Conservation (phyloP, 2,797 vertebrate genomes). For the Tenualosa thibaudeaui region DNA sequence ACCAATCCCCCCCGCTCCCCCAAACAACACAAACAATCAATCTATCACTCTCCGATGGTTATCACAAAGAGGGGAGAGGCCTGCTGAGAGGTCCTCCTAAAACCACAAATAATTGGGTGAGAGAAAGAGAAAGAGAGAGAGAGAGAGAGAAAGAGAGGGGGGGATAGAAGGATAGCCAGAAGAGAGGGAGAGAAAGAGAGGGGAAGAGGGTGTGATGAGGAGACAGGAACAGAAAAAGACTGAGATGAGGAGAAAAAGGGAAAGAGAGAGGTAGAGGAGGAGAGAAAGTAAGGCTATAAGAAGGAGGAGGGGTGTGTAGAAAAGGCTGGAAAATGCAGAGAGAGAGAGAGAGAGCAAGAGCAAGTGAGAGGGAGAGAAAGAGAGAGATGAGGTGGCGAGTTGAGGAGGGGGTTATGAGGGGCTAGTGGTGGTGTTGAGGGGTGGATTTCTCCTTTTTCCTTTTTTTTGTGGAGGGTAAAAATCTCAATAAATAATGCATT, state of each 20-base stretch:
- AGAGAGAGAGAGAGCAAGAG: background rate
- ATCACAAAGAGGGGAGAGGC: slow-evolving; percentile 66
- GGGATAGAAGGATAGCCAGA: background rate
- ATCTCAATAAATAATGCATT: slow-evolving; percentile 62
- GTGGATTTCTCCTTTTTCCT: background rate
- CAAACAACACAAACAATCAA: slow-evolving; percentile 78
- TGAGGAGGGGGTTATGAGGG: background rate
- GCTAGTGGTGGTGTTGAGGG: background rate
- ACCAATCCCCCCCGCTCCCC: slow-evolving; percentile 70
- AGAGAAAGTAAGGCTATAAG: background rate
- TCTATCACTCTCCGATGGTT: slow-evolving; percentile 80
- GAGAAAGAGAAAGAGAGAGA: background rate
- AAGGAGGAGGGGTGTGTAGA: background rate
- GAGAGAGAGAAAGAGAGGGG: background rate
- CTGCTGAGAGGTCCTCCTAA: slow-evolving; percentile 42
- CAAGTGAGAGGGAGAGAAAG: background rate
- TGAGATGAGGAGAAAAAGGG: background rate
- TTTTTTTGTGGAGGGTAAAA: slow-evolving; percentile 42
- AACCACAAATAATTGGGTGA: slow-evolving; percentile 45
- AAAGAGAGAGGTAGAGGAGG: background rate
- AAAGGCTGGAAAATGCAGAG: background rate
- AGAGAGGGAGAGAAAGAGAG: background rate
- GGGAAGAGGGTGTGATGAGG: slow-evolving; percentile 16
- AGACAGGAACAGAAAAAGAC: background rate
- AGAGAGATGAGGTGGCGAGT: background rate